Conservation (phyloP, 2,113 vertebrate species). For the Chionis minor region DNA sequence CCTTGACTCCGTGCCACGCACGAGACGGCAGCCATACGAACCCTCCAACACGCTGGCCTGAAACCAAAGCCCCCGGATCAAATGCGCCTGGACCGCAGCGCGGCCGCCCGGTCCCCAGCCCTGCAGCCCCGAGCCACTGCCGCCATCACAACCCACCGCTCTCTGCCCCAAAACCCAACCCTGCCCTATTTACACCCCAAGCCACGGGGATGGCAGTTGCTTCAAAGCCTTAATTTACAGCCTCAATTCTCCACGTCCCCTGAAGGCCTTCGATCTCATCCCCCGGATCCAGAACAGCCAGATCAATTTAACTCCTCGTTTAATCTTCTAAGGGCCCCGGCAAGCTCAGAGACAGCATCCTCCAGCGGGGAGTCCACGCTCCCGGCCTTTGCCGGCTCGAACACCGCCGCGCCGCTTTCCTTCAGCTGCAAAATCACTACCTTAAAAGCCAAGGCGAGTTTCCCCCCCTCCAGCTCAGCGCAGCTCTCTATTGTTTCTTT, state of each 20-base stretch:
- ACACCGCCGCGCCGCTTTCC: rapidly evolving
- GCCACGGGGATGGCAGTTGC: background rate
- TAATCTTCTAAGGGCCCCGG: background rate
- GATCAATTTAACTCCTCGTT: background rate
- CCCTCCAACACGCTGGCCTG: background rate
- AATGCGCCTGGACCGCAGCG: rapidly evolving
- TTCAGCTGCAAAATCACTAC: background rate
- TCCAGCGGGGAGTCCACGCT: rapidly evolving
- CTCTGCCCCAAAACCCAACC: rapidly evolving
- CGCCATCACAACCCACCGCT: rapidly evolving
- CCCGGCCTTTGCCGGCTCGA: background rate
- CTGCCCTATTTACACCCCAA: background rate
- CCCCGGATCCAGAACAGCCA: background rate
- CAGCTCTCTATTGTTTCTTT: slow-evolving; percentile 18
- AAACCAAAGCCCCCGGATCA: background rate
- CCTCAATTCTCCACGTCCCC: background rate
- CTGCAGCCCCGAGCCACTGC: background rate
- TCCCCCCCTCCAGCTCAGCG: background rate
- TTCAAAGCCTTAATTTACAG: slow-evolving; percentile 29
- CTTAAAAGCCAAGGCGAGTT: background rate
- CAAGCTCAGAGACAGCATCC: background rate
- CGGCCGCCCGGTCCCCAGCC: background rate
- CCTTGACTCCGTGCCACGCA: slow-evolving; percentile 11
- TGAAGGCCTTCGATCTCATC: background rate
- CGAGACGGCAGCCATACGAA: background rate